Evolutionary conservation across 2,888 invertebrate species (phyloP), one percentile per base, ranked within the genome.

Genomic region (Eristalis pertinax): DNA sequence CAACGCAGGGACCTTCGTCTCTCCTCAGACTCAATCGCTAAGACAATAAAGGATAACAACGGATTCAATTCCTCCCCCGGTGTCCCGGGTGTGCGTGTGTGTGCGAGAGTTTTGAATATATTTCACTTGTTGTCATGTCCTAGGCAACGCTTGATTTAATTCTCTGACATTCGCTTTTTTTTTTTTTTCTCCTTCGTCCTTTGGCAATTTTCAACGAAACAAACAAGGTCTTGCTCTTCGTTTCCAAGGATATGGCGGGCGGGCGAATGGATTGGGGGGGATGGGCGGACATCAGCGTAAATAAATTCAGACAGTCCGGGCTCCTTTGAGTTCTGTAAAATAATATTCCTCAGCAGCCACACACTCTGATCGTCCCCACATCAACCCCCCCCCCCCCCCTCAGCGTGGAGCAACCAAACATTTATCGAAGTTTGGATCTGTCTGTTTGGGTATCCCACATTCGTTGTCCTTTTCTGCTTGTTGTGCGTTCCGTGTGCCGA

Each of bases 281-380:
- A 7, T 22, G 76, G 62, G 65, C 58, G 19, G 50, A 50, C 50
- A 50, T 50, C 50, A 77, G 81, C 68, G 26, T 62, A 70, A 65
- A 78, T 86, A 86, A 82, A 78, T 86, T 72, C 74, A 62, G 63
- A 70, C 86, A 82, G 56, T 75, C 69, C 67, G 79, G 29, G 65
- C 13, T 67, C 43, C 70, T 79, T 68, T 72, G 67, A 75, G 74
- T 72, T 79, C 58, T 82, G 78, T 75, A 75, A 83, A 75, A 83
- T 72, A 86, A 86, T 82, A 86, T 83, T 79, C 63, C 77, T 81
- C 77, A 85, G 85, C 29, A 77, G 73, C 62, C 65, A 8, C 70
- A 62, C 19, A 13, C n/a, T n/a, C n/a, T n/a, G n/a, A n/a, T n/a
- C n/a, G n/a, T n/a, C n/a, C n/a, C n/a, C 11, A 22, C 56, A 58